Evolutionary conservation across 2,113 vertebrate genomes (phyloP), one percentile per base, ranked within the genome.

Genomic region (Caranx ignobilis): DNA sequence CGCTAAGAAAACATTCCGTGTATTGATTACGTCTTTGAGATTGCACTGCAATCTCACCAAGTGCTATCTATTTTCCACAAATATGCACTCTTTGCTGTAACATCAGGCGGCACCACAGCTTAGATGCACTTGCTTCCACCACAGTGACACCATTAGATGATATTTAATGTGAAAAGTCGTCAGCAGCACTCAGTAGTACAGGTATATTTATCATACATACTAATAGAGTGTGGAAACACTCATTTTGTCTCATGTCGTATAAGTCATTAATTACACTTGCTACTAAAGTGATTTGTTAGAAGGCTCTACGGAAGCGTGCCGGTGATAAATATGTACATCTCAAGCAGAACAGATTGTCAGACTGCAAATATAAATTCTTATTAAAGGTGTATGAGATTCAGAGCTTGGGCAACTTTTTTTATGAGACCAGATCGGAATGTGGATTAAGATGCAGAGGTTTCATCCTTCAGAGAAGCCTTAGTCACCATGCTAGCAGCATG

Each of bases 171-270:
- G 62, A 77, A 67, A 66, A 34, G 45, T 78, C 74, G 65, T 87
- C 74, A 76, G 43, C 64, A 16, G 71, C 19, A 9, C 3, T 39
- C n/a, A 1, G 73, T 10, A 41, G 39, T 41, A 62, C 77, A 85
- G 87, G 82, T 78, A 35, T 81, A 91, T 92, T 86, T 70, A 84
- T 92, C 88, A 88, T 85, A 79, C 78, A 85, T 84, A 68, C 87
- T 91, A 92, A 93, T 87, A 85, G 82, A 88, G 76, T 85, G 82
- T 75, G 87, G 88, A 90, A 91, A 88, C 83, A 86, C 75, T 91
- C 73, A 72, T 92, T 92, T 88, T 75, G 82, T 88, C 84, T 81
- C 71, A 61, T 39, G 52, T 67, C 63, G 69, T 67, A 72, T 61
- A 74, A 87, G 81, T 74, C 84, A 89, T 92, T 88, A 86, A 90